Percentiles rank a stretch among this genome's conserved stretches.
These are phyloP conservation scores for Lipophrys pholis DNA, from an alignment of 2,113 vertebrate species.

Conservation along the genomic window DNA sequence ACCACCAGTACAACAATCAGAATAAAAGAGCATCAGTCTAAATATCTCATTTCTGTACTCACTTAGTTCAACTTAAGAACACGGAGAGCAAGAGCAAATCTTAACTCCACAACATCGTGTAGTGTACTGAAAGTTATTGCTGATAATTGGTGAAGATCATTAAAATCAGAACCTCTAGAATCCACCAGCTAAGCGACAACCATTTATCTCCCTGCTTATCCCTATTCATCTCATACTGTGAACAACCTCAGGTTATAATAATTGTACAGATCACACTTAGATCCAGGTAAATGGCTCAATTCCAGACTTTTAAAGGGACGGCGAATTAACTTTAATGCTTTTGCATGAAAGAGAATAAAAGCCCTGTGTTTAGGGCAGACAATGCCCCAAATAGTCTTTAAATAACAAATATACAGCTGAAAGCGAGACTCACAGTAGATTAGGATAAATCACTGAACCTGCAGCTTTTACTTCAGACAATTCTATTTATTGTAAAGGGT, in stretches of 20 bases:
- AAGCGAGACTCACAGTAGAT: slow-evolving; percentile 5
- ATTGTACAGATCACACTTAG: slow-evolving; percentile 15
- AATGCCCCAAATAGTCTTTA: not conserved
- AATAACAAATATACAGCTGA: slow-evolving; percentile 1
- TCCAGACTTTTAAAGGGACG: slow-evolving; percentile 14
- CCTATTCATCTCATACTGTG: slow-evolving; percentile 4
- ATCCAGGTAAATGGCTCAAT: slow-evolving; percentile 25
- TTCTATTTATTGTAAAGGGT: not conserved
- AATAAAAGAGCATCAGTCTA: no score
- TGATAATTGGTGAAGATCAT: not conserved
- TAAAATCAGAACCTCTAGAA: slow-evolving; percentile 2
- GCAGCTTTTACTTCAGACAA: slow-evolving; percentile 10
- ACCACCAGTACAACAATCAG: no score
- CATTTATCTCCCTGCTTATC: slow-evolving; percentile 8
- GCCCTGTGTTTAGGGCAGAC: slow-evolving; percentile 29
- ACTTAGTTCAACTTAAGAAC: no score
- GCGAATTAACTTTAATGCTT: slow-evolving; percentile 33
- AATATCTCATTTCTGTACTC: no score
- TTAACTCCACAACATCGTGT: no score
- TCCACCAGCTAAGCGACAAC: not conserved
- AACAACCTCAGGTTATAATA: slow-evolving; percentile 12
- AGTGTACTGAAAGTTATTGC: not conserved
- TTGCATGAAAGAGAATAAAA: slow-evolving; percentile 11
- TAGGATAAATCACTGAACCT: not conserved
- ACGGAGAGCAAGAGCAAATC: no score